Evolutionary conservation across 2,797 vertebrate species (phyloP), one percentile per base, ranked within the genome.

Genomic region (Aldrovandia affinis): DNA sequence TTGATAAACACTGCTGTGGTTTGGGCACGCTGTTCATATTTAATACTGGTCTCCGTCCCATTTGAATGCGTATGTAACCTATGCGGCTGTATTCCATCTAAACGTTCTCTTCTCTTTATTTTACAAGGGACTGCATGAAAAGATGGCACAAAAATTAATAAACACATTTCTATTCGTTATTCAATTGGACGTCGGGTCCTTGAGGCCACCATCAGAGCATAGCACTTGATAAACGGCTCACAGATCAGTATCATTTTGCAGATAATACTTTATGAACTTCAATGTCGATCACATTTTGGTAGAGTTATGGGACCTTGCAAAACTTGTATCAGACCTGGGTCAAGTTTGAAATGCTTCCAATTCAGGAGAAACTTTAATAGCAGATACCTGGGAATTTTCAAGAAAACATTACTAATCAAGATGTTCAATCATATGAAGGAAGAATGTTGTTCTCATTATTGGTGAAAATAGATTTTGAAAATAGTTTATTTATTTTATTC

Each of bases 21-120:
- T 75, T 75, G 70, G 15, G 70, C 9, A 36, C 70, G 22, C 18
- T 42, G 25, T 75, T 75, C 36, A 75, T 75, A 75, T 75, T 75
- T 75, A 42, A 75, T 75, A 44, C 70, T 73, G 1, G 7, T 73
- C 70, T 42, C 68, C 9, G 33, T 42, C 68, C 36, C 39, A 36
- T 42, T 75, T 75, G 8, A 75, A 75, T 42, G 36, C 22, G 6
- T 22, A 33, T 20, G 70, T 75, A 42, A 75, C 44, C 36, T 42
- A 22, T 75, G 70, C 39, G 22, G 36, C 39, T 42, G 70, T n/a
- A n/a, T 8, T 75, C 36, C 0, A 22, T 75, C 39, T 44, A 22
- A 75, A 9, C 33, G 36, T 15, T 70, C 30, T 18, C 30, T 70
- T 70, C 4, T 33, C 15, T 44, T 44, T 42, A 18, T 44, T 30